Percentiles rank a stretch among this genome's conserved stretches.
These are phyloP conservation scores for Anadara kagoshimensis DNA, from an alignment of 1,140 invertebrate species.

Conservation along the genomic window DNA sequence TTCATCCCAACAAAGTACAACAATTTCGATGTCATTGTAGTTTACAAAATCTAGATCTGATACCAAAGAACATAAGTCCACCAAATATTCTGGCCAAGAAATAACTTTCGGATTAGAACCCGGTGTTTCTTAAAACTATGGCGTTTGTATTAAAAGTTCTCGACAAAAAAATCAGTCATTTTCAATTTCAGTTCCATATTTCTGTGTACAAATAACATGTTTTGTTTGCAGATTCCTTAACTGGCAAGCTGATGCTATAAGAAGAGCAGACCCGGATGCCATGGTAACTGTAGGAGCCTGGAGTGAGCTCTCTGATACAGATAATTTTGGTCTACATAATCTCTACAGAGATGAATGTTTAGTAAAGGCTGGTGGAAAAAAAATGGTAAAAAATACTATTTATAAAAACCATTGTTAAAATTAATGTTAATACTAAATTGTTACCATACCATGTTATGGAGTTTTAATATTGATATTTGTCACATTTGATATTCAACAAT, in stretches of 20 bases:
- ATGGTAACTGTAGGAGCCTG: conserved; percentile 73
- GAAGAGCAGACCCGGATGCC: conserved; percentile 65
- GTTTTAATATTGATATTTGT: background rate
- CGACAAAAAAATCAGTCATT: background rate
- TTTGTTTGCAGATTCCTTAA: conserved; percentile 66
- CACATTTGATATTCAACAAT: background rate
- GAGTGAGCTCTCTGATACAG: conserved; percentile 69
- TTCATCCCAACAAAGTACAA: too few relatives aligned
- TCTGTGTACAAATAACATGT: background rate
- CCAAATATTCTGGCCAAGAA: too few relatives aligned
- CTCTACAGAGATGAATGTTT: conserved; percentile 36
- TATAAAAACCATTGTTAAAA: background rate
- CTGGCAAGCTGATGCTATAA: conserved; percentile 71
- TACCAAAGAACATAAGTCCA: too few relatives aligned
- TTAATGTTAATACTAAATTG: background rate
- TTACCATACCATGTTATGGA: background rate
- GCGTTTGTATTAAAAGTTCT: background rate
- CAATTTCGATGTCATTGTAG: too few relatives aligned
- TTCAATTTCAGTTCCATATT: background rate
- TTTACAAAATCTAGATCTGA: too few relatives aligned
- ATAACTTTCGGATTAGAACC: background rate
- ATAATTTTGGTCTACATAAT: conserved; percentile 69
- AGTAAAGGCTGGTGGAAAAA: conserved; percentile 16
- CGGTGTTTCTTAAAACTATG: background rate
- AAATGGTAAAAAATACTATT: conserved; percentile 40